These are phyloP conservation scores for Apus apus DNA, from an alignment of 2,113 vertebrate genomes.

Conservation along the genomic window DNA sequence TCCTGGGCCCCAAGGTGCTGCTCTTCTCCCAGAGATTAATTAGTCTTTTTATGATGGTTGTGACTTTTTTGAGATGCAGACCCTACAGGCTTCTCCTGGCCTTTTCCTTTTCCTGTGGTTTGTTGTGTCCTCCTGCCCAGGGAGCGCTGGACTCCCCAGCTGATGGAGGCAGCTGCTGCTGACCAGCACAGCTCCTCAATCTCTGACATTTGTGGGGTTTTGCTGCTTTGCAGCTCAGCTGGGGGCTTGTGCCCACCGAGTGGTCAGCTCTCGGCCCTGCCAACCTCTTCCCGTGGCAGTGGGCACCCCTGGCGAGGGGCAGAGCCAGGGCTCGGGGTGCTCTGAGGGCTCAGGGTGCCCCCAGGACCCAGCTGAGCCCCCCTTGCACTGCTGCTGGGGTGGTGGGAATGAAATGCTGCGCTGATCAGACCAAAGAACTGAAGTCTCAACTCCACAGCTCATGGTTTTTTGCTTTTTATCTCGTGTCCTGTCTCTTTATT, in stretches of 20 bases:
- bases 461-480: neutral
- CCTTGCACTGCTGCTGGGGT: fast-evolving
- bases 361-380: neutral
- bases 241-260: too few relatives aligned
- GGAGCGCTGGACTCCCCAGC: fast-evolving
- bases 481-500: neutral
- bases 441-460: neutral
- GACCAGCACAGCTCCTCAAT: neutral
- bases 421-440: neutral
- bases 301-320: neutral
- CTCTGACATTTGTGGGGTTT: fast-evolving
- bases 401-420: fast-evolving
- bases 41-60: too few relatives aligned
- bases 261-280: neutral
- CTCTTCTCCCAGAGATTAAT: neutral
- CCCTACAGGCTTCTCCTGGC: too few relatives aligned
- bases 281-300: neutral
- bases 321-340: neutral
- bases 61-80: neutral
- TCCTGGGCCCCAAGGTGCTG: neutral
- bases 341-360: neutral
- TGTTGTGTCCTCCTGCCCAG: neutral
- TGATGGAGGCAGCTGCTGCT: neutral
- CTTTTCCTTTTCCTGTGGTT: neutral
- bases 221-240: neutral